Evolutionary conservation across 2,888 invertebrate genomes (phyloP), one percentile per base, ranked within the genome.

Genomic region (Agelastica alni): DNA sequence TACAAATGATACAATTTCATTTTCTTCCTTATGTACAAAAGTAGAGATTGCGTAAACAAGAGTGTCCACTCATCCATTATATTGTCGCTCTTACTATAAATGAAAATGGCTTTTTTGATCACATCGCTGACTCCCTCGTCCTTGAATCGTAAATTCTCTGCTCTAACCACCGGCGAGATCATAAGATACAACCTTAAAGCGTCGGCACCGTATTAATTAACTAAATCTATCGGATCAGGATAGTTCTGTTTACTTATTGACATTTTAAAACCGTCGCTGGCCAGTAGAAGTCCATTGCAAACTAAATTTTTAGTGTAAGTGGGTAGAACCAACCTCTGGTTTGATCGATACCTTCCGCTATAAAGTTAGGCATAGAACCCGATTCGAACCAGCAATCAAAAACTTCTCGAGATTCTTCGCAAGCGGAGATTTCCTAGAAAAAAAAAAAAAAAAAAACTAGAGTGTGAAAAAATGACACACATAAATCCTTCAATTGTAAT

Each of bases 381-480:
- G 96, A 96, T 76, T 99, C 99, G 78, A 99, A 99, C 99, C 99
- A 99, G 75, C 99, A 99, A 77, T 99, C 99, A 77, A 99, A 99
- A 0, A 99, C 98, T 78, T 98, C 96, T 0, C n/a, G 88, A 73
- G 3, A 99, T 87, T 47, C 99, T 84, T 58, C 82, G 85, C 22
- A 99, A 78, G 7, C 91, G 90, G 2, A 95, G 93, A 53, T 87
- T 84, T 59, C 71, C 58, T 58, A 22, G 9, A n/a, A n/a, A n/a
- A n/a, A n/a, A 47, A 53, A 30, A 45, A 16, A 36, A 22, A 12
- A 10, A n/a, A n/a, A n/a, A n/a, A n/a, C n/a, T n/a, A n/a, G n/a
- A n/a, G n/a, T n/a, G n/a, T n/a, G n/a, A n/a, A n/a, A n/a, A n/a
- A n/a, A n/a, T n/a, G n/a, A n/a, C n/a, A n/a, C n/a, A n/a, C n/a